Base-by-base conservation (phyloP, 2,888 invertebrate species). In the Coenonympha glycerion region DNA sequence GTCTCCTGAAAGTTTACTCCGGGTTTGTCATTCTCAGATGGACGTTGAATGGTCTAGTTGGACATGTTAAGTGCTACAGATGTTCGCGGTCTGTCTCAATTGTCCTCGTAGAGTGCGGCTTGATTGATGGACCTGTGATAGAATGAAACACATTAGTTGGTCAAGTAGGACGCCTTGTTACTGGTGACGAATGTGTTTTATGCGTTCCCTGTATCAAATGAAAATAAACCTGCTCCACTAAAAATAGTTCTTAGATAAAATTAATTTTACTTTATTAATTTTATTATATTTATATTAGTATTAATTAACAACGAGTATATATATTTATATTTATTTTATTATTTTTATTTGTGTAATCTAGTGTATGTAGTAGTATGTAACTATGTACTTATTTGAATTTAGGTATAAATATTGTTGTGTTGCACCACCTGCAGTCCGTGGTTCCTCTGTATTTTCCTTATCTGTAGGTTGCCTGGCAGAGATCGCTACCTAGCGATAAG, bases 61-160 rank as follows among this genome's bases (percentile, higher is more conserved):
- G 84, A 81, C 87, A 86, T 85, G 73, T 83, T 86, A 83, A 85
- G 86, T 85, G 85, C 84, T 83, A 73, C 77, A 71, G 77, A 77
- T 75, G 81, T 73, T 69, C 71, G 71, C 74, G 73, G 73, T 76
- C 76, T 77, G 76, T 68, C 78, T 77, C 87, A 83, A 86, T 86
- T 85, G 87, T 87, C 76, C 81, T 77, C 81, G 73, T 66, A 69
- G 77, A 79, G 79, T 78, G 78, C 78, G 70, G 73, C 78, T 83
- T 87, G 87, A 87, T 87, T 84, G 87, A 87, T 87, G 87, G 85
- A 82, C 85, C 87, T 87, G 87, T 72, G 81, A 83, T 85, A 82
- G 80, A 86, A 86, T 81, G 79, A 84, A 83, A 85, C 83, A 81
- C 82, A 85, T 87, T 87, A 87, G 86, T 76, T 81, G 86, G 84